These are phyloP conservation scores for Coronaproctus castanopsis DNA, from an alignment of 2,888 invertebrate species.

Conservation along the genomic window DNA sequence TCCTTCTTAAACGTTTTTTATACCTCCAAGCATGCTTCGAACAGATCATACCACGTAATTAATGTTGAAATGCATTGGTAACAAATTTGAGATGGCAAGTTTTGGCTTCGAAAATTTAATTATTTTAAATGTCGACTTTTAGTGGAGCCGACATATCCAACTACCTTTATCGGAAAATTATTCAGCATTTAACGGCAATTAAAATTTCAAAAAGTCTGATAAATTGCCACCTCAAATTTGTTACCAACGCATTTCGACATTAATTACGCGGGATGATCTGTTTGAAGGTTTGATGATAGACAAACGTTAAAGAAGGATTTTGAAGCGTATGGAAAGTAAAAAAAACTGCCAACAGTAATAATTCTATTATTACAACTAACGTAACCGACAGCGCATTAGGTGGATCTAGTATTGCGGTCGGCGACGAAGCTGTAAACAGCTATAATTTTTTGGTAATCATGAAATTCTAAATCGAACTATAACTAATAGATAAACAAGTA, in stretches of 20 bases:
- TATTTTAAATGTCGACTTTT: not conserved
- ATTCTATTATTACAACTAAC: not conserved
- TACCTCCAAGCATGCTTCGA: conserved; percentile 34
- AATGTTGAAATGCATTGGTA: conserved; percentile 40
- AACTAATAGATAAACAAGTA: no score
- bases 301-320: conserved; percentile 24
- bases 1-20: conserved; percentile 28
- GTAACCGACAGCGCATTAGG: not conserved
- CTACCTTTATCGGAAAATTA: not conserved
- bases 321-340: not conserved
- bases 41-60: conserved; percentile 41
- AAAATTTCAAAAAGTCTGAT: conserved; percentile 26
- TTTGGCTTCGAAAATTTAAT: no score
- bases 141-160: not conserved
- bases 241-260: conserved; percentile 39
- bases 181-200: not conserved
- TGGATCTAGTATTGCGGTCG: not conserved
- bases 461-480: not conserved
- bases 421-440: not conserved
- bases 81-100: conserved; percentile 38
- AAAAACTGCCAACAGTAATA: not conserved
- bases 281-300: conserved; percentile 35
- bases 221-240: conserved; percentile 38
- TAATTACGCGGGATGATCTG: conserved; percentile 42
- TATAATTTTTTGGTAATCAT: not conserved